Base-by-base conservation (phyloP, 1,140 invertebrate species). In the Nymphalis io region DNA sequence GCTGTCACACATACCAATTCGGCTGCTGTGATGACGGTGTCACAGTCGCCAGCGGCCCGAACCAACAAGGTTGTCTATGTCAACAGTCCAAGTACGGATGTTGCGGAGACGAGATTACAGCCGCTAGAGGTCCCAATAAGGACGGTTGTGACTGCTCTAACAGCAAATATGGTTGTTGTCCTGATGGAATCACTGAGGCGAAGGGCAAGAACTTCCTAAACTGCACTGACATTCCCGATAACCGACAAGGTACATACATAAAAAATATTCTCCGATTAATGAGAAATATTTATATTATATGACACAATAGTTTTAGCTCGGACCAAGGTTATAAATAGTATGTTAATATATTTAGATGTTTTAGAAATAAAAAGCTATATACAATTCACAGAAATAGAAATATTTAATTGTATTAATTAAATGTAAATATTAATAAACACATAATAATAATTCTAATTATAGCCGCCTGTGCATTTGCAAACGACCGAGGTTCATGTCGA, bases 21-120 rank as follows among this genome's bases (percentile, higher is more conserved):
- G 98, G 98, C 18, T 99, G 98, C 84, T 99, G 98, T 85, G 94
- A 96, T 13, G 98, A 99, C 92, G 98, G 97, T 0, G 92, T 96
- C 46, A 96, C 95, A 0, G 88, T 94, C 40, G 96, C 98, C 16
- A 94, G 94, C 81, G 98, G 97, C 70, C 95, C 95, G 1, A 93
- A 94, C 60, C 87, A 93, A 65, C 95, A 95, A 84, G 95, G 97
- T 6, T 98, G 98, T 85, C 95, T 95, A 33, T 98, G 98, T 88
- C 92, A 95, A 70, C 94, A 95, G 72, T 95, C 95, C 0, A 93
- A 95, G 70, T 96, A 93, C 86, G 96, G 97, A 21, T 99, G 98
- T 88, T 99, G 98, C 84, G 94, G 96, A 0, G 98, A 99, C 92
- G 95, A 93, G 10, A 89, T 95, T 90, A 95, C 95, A 3, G 93